Base-by-base conservation (phyloP, 2,113 vertebrate species). In the Orthonyx spaldingii region DNA sequence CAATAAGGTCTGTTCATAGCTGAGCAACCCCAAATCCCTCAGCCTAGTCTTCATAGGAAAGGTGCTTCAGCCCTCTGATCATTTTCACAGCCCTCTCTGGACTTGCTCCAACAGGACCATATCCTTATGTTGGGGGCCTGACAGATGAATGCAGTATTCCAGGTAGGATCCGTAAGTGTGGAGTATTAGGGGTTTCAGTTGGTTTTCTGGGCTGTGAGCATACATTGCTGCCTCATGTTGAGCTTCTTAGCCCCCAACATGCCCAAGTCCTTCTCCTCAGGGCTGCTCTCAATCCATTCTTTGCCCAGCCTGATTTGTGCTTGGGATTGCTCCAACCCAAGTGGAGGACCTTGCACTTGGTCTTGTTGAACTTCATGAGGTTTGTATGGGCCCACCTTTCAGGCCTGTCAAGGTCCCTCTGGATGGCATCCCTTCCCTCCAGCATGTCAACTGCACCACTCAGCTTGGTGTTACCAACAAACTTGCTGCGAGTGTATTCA, bases 271-370 rank as follows among this genome's bases (percentile, higher is more conserved):
- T 50, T 68, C 32, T 52, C 37, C 39, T 61, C 28, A 46, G 15
- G 47, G 3, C 23, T 53, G 23, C 10, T 53, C 16, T 28, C 33
- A 39, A 46, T 28, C 23, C 19, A 16, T 69, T 60, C 12, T 39
- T 60, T 28, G 14, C 39, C 39, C 27, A 46, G 8, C 10, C 39
- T 19, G 4, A 77, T 37, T 50, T 37, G 6, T 77, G 22, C 9
- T 23, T 39, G 22, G 33, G 11, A 44, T 33, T 46, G 27, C 23
- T 33, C 8, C 0, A 0, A 46, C 5, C 7, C 27, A 78, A 37
- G 15, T 8, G 23, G 37, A 53, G 1, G 0, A 52, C 37, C 22
- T 35, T 32, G 17, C 6, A n/a, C 35, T 18, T 30, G 12, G 19
- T 60, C 13, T 28, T 30, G 18, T 19, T 41, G 55, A 52, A 50